phyloP scores from a whole-genome alignment of 2,113 vertebrate species.

The Sminthopsis crassicaudata region DNA sequence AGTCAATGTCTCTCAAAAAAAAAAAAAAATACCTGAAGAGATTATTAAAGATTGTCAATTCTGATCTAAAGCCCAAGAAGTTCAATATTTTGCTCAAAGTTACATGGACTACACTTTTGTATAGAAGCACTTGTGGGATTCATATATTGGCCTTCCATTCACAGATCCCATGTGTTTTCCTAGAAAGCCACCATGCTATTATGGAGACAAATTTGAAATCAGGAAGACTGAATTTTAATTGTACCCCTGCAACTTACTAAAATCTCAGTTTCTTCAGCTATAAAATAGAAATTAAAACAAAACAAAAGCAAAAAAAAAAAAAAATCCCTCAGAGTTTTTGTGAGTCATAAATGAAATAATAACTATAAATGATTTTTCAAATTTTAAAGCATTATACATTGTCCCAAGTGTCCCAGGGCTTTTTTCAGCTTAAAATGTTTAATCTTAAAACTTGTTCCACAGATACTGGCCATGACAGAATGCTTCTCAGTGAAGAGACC shows the following conservation, averaged over 20 bases:
- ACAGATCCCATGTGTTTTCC: not conserved
- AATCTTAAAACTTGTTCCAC: too few species aligned
- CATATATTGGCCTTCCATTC: not conserved
- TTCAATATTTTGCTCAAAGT: not conserved
- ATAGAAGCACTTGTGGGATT: not conserved
- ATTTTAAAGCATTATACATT: not conserved
- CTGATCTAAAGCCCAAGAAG: not conserved
- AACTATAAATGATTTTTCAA: not conserved
- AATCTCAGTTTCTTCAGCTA: not conserved
- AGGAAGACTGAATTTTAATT: not conserved
- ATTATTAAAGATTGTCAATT: not conserved
- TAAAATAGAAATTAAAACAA: not conserved
- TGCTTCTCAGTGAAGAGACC: too few species aligned
- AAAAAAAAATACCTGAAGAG: not conserved
- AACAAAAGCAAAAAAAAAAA: too few species aligned
- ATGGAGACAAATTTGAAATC: not conserved
- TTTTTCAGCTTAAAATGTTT: not conserved
- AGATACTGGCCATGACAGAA: too few species aligned
- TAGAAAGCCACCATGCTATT: not conserved
- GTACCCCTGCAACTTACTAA: not conserved
- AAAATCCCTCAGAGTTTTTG: not conserved
- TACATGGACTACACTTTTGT: not conserved
- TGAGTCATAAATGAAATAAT: too few species aligned
- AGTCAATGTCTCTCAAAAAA: not conserved
- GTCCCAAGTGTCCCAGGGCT: not conserved